Conservation (phyloP, 2,113 vertebrate genomes). For the Nansenia antarctica region DNA sequence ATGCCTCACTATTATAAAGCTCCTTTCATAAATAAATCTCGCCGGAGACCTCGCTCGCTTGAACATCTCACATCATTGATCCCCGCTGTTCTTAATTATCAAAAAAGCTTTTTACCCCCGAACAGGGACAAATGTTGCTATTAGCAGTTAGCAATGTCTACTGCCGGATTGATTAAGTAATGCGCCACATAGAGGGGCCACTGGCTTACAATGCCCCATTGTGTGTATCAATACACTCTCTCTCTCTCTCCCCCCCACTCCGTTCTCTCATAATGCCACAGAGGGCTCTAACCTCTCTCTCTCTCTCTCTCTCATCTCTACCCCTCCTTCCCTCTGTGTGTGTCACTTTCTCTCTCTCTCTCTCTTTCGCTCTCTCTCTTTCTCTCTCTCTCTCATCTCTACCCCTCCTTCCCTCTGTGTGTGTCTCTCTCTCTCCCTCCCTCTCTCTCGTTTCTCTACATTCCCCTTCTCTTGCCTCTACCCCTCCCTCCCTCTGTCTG, state of each 20-base stretch:
- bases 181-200: conserved; percentile 19
- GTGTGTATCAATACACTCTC: conserved; percentile 22
- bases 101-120: conserved; percentile 57
- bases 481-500: background rate
- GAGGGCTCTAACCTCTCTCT: conserved; percentile 15
- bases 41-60: conserved; percentile 36
- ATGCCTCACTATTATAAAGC: conserved; percentile 53
- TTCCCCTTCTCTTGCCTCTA: conserved; percentile 10
- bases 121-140: conserved; percentile 48
- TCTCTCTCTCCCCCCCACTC: conserved; percentile 3
- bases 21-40: conserved; percentile 66
- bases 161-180: conserved; percentile 47
- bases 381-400: background rate
- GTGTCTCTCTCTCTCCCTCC: background rate
- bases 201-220: conserved; percentile 16
- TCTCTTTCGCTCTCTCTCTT: background rate
- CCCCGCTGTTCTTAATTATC: conserved; percentile 60
- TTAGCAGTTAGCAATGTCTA: conserved; percentile 44
- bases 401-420: background rate
- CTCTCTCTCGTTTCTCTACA: background rate
- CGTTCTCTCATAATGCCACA: conserved; percentile 18
- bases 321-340: background rate
- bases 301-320: background rate
- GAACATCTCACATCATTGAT: conserved; percentile 62
- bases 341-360: background rate